Evolutionary conservation across 2,888 invertebrate species (phyloP), one percentile per base, ranked within the genome.

Genomic region (Machimus atricapillus): DNA sequence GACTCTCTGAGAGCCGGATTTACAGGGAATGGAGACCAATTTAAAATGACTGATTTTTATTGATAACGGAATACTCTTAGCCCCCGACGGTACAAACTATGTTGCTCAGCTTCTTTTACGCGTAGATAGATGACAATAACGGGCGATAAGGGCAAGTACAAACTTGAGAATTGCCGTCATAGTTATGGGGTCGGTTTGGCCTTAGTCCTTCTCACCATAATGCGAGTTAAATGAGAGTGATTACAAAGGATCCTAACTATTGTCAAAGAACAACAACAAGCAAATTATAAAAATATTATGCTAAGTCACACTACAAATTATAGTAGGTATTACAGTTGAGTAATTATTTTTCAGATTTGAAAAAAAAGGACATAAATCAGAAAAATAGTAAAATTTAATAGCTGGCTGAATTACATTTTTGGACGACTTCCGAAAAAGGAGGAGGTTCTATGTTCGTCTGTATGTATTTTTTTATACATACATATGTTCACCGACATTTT

Each of bases 41-140:
- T 85, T 85, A 73, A 85, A 85, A 27, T 74, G 85, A 46, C 73
- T 85, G 85, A 85, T 85, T 73, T 85, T 85, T 85, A 85, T 85
- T 43, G 85, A 85, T 85, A 85, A 46, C 27, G 19, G 74, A 37
- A 85, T 85, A 27, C 43, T 74, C 66, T 76, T 14, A 66, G 66
- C 14, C 23, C 9, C 66, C 27, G 66, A 27, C 12, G 19, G 66
- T 66, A 66, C 23, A 66, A 66, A 66, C 9, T 23, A 66, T 19
- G 66, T 23, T 7, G 66, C 76, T 34, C 76, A 34, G n/a, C 76
- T 31, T 66, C 66, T 66, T 66, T 66, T 12, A 66, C 14, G 66
- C 12, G 23, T 40, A 76, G 37, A 76, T 76, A 76, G 40, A 76
- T 40, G 76, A 76, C 19, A 37, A 19, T 76, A 40, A 40, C 37